phyloP scores from a whole-genome alignment of 1,140 invertebrate species.

The Saccostrea cuccullata region DNA sequence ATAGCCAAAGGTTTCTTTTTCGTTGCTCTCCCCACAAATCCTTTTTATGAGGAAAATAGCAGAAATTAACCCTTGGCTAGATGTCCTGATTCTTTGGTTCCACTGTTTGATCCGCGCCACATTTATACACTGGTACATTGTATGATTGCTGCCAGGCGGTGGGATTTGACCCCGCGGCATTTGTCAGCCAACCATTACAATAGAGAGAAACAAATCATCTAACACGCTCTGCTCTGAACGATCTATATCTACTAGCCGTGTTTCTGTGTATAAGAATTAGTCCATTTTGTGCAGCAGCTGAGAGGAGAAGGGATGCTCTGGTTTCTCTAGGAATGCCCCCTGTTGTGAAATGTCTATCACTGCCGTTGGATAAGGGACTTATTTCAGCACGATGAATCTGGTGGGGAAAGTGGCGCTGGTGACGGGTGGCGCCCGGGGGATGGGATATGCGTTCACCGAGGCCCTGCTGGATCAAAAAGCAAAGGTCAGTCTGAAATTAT shows the following conservation, averaged over 20 bases:
- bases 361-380: not conserved
- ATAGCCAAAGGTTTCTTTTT: too few relatives aligned
- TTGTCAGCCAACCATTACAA: conserved; percentile 28
- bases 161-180: conserved; percentile 13
- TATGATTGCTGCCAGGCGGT: not conserved
- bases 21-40: too few relatives aligned
- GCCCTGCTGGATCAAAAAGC: conserved; percentile 85
- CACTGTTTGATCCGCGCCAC: not conserved
- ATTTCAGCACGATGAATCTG: conserved; percentile 81
- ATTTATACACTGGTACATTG: not conserved
- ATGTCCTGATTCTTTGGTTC: too few relatives aligned
- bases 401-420: conserved; percentile 86
- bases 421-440: conserved; percentile 86
- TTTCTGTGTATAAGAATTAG: not conserved
- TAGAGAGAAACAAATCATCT: conserved; percentile 6
- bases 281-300: not conserved
- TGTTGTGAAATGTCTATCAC: not conserved
- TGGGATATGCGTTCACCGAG: conserved; percentile 85
- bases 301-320: not conserved
- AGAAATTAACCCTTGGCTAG: too few relatives aligned
- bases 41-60: too few relatives aligned
- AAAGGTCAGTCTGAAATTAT: conserved; percentile 80
- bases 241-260: not conserved
- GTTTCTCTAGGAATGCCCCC: not conserved
- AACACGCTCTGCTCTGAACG: not conserved